Evolutionary conservation across 2,797 vertebrate species (phyloP).

Genomic region (Karalla daura): DNA sequence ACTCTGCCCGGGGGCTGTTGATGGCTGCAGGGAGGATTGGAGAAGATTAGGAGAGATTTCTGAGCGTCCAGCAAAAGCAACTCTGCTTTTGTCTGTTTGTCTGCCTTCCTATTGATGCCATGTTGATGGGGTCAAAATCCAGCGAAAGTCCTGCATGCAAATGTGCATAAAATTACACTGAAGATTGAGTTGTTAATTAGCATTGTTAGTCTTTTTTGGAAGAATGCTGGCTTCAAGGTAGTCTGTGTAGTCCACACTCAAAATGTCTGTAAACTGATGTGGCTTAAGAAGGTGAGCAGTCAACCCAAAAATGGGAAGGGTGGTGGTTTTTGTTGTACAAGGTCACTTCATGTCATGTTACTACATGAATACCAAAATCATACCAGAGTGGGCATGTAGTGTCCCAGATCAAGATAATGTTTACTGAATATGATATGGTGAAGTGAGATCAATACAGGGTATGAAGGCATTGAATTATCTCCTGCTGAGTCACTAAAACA

Average conservation of each 20-base stretch:
- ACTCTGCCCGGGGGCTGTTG: slow-evolving; percentile 60
- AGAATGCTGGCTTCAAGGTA: neutral
- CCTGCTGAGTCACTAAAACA: too few species aligned
- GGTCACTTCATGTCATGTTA: too few species aligned
- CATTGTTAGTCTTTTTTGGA: neutral
- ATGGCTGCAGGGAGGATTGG: slow-evolving; percentile 43
- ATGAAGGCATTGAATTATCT: too few species aligned
- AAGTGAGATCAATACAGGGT: too few species aligned
- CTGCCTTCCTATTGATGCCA: slow-evolving; percentile 12
- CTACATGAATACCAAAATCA: too few species aligned
- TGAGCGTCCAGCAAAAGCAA: slow-evolving; percentile 28
- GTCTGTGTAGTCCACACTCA: too few species aligned
- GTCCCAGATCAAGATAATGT: too few species aligned
- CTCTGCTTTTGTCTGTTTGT: slow-evolving; percentile 5
- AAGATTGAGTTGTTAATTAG: neutral
- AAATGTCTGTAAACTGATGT: too few species aligned
- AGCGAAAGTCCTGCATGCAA: slow-evolving; percentile 4
- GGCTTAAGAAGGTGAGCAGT: neutral
- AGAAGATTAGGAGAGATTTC: slow-evolving; percentile 55
- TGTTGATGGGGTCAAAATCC: neutral
- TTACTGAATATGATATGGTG: too few species aligned
- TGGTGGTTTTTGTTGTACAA: too few species aligned
- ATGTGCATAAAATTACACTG: neutral
- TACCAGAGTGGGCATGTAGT: too few species aligned
- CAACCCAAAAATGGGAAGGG: neutral